Evolutionary conservation across 2,113 vertebrate genomes (phyloP), one percentile per base, ranked within the genome.

Genomic region (Steatornis caripensis): DNA sequence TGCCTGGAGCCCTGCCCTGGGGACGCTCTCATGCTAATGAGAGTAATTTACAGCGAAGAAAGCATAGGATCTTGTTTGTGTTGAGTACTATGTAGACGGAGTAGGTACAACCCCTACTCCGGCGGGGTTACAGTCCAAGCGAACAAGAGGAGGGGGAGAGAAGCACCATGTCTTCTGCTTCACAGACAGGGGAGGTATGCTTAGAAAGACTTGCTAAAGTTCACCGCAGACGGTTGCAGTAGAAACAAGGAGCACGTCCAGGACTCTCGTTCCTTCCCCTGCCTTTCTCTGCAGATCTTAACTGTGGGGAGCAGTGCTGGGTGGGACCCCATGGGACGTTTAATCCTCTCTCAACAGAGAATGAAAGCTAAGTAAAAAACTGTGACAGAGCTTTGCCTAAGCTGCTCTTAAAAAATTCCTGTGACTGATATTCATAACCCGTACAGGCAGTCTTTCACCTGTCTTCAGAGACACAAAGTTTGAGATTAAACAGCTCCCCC

Each of bases 31-130:
- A 1, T 27, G 30, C 5, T 87, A 48, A 46, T 23, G 41, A 80
- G 22, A 2, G 0, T 11, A 6, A 69, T 36, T 55, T 41, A 48
- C 19, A 34, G 3, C 1, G 1, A 27, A 41, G 41, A 34, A 41
- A 62, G n/a, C n/a, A 7, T 6, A 29, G 29, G 48, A 18, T 11
- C 32, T 61, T 23, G 7, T 23, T 49, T n/a, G 29, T 16, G 37
- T 19, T 15, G 9, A 64, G 11, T 23, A n/a, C 43, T 71, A 6
- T 36, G 54, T 8, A 70, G 70, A 8, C 34, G 69, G 46, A 54
- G 72, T 13, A 39, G 46, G 27, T 15, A 34, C 37, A 70, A 70
- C 29, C 26, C 11, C 48, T 9, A 0, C 58, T 43, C 23, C 62
- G 43, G 57, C 30, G 58, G 41, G 57, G 39, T 22, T 37, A 7